Base-by-base conservation (phyloP, 2,113 vertebrate genomes). In the Delphinus delphis region DNA sequence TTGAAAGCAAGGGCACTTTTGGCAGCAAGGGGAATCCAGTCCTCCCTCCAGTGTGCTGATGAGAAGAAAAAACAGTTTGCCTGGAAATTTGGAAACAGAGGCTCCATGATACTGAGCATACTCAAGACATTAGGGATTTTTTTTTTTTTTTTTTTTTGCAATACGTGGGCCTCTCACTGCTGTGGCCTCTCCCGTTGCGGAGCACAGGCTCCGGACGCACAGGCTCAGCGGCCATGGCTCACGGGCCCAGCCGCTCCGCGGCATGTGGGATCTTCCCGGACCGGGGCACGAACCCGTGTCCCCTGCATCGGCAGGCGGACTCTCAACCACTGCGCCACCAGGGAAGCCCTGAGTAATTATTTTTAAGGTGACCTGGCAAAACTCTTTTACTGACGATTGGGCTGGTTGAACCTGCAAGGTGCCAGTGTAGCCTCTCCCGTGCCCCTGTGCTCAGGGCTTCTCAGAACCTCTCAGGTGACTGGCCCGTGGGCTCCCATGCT, bases 1-100 rank as follows among this genome's bases (percentile, higher is more conserved):
- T 67, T 94, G 86, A 97, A 92, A 77, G 68, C 83, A 95, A 97
- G 88, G 96, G 41, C 73, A 86, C 47, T 89, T 74, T 50, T 3
- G 82, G 82, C 92, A 89, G 41, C 41, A 36, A 47, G 63, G 33
- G 77, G 26, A 38, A 85, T 21, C 2, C 50, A 76, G 91, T 87
- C 38, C 28, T 67, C 65, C 82, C 89, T 89, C 50, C 62, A 85
- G n/a, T 8, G 3, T 4, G 8, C 80, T 36, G 36, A 70, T 28
- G 65, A 62, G 31, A 23, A 41, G 77, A 68, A 77, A 63, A n/a
- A 81, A 10, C 6, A 67, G 36, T 53, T 76, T 71, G 70, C 84
- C 70, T 83, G 76, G 47, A 73, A 82, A 73, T 38, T 28, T 68
- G 88, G 91, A 88, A 60, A 86, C 73, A 20, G 55, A 95, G 77